Evolutionary conservation across 2,888 invertebrate genomes (phyloP).

Genomic region (Lacanobia wlatinum): DNA sequence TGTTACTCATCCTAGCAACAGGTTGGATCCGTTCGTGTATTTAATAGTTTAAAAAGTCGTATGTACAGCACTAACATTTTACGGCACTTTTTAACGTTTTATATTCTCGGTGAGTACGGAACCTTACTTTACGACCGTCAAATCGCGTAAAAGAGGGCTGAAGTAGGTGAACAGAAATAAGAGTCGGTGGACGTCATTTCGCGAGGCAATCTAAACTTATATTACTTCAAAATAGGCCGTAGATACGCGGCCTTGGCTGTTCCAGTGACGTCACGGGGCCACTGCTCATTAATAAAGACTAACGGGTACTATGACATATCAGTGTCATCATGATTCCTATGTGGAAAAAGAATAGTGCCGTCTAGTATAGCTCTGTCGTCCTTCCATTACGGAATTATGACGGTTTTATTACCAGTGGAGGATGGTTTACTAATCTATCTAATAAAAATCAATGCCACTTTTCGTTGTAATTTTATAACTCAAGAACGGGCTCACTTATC

Average conservation of each 20-base stretch:
- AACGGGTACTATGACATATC: background rate
- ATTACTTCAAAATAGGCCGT: conserved; percentile 46
- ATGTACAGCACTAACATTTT: conserved; percentile 22
- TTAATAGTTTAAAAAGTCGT: conserved; percentile 11
- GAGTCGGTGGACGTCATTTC: conserved; percentile 42
- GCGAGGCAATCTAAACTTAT: conserved; percentile 47
- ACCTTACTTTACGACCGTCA: conserved; percentile 50
- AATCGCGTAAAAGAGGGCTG: conserved; percentile 57
- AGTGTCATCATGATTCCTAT: background rate
- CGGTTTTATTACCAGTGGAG: no score
- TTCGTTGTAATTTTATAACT: no score
- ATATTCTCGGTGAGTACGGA: conserved; percentile 41
- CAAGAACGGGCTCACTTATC: no score
- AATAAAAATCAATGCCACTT: no score
- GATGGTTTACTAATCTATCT: no score
- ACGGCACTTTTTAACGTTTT: conserved; percentile 52
- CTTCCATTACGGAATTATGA: background rate
- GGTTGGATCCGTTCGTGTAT: background rate
- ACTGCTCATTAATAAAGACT: conserved; percentile 5
- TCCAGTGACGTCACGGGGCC: background rate
- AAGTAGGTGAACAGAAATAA: conserved; percentile 47
- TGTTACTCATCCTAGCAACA: conserved; percentile 7
- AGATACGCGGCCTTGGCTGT: background rate
- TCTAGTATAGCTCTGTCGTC: background rate
- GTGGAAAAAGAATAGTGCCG: background rate